phyloP scores from a whole-genome alignment of 2,888 invertebrate genomes.

The Maniola hyperantus region DNA sequence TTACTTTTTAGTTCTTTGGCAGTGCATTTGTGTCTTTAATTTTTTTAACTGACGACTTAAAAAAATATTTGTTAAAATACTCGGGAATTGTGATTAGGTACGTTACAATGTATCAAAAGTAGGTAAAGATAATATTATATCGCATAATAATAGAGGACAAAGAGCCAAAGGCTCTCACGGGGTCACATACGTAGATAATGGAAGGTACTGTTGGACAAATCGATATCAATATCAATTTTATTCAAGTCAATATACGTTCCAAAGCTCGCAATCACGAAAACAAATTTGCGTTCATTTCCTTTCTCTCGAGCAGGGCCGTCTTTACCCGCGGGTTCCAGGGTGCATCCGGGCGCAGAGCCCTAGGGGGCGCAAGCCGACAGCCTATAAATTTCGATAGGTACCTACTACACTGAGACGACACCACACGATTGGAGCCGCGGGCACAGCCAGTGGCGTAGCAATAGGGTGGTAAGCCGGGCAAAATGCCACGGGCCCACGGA shows the following conservation, averaged over 20 bases:
- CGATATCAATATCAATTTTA: conserved; percentile 76
- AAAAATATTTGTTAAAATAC: not conserved
- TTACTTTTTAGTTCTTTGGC: too few species aligned
- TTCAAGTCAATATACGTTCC: conserved; percentile 73
- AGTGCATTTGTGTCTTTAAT: too few species aligned
- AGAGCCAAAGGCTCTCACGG: conserved; percentile 58
- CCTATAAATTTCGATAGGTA: too few species aligned
- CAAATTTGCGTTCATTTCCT: conserved; percentile 82
- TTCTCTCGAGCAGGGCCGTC: conserved; percentile 66
- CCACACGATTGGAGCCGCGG: too few species aligned
- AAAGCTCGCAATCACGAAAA: conserved; percentile 79
- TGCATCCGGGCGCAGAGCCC: too few species aligned
- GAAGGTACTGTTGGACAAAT: conserved; percentile 74
- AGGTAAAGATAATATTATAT: conserved; percentile 14
- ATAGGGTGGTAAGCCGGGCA: too few species aligned
- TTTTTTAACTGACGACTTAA: too few species aligned
- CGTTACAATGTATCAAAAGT: conserved; percentile 31
- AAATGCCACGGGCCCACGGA: too few species aligned
- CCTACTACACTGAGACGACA: too few species aligned
- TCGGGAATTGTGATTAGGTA: conserved; percentile 4
- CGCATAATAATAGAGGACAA: conserved; percentile 28
- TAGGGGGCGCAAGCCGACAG: too few species aligned
- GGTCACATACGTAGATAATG: conserved; percentile 67
- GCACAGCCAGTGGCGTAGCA: too few species aligned
- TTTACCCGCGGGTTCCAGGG: too few species aligned